Evolutionary conservation across 2,113 vertebrate species (phyloP).

Genomic region (Paedocypris sp.): DNA sequence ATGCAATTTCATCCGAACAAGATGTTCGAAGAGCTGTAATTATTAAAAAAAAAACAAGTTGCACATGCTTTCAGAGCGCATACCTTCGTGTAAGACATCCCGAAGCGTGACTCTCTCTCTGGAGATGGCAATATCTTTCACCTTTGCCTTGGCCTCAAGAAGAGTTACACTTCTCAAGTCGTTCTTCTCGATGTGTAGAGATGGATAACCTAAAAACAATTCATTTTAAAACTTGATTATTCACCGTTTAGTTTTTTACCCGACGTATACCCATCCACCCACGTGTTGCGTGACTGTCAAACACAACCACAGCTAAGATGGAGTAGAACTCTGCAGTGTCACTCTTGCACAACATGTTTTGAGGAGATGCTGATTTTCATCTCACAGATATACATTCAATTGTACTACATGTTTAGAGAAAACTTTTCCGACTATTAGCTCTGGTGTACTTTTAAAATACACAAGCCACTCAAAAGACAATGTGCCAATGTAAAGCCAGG

Average conservation of each 20-base stretch:
- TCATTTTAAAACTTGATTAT: not conserved
- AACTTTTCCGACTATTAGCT: not conserved
- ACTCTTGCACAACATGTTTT: constrained; percentile 2
- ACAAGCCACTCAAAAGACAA: not conserved
- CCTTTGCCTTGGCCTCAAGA: constrained; percentile 90
- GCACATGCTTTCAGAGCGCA: too few species aligned
- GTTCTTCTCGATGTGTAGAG: constrained; percentile 95
- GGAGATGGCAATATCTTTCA: constrained; percentile 95
- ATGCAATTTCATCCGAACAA: constrained; percentile 3
- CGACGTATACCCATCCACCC: too few species aligned
- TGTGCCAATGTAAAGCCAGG: not conserved
- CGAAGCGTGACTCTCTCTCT: constrained; percentile 88
- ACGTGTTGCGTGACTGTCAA: too few species aligned
- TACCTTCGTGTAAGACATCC: constrained; percentile 74
- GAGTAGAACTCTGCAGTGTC: not conserved
- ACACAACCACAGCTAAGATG: too few species aligned
- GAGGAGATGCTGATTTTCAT: constrained; percentile 14
- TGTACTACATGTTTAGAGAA: constrained; percentile 16
- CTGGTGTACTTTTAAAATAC: not conserved
- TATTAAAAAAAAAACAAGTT: not conserved
- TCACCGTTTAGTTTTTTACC: too few species aligned
- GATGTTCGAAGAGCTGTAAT: not conserved
- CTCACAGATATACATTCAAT: not conserved
- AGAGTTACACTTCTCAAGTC: constrained; percentile 92
- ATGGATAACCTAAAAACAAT: constrained; percentile 78